phyloP scores from a whole-genome alignment of 2,797 vertebrate genomes.

The Nyctibius grandis region DNA sequence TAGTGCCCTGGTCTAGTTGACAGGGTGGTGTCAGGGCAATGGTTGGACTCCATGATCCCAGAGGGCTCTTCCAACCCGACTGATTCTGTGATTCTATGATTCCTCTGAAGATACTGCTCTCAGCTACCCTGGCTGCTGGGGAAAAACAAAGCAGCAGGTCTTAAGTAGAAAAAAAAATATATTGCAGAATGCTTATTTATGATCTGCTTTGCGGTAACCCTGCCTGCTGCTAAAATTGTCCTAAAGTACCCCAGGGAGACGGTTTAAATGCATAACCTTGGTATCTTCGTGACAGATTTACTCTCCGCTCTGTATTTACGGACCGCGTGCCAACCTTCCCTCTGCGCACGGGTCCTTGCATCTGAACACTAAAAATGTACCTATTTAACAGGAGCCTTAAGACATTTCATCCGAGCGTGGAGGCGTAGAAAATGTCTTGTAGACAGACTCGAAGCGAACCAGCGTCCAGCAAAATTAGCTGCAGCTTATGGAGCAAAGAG shows the following conservation, averaged over 20 bases:
- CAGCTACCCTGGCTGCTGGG: neutral
- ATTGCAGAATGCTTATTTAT: neutral
- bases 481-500: neutral
- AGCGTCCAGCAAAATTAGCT: neutral
- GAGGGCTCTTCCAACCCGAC: no score
- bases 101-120: neutral
- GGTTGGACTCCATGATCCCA: no score
- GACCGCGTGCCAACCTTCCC: neutral
- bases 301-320: neutral
- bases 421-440: neutral
- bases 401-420: neutral
- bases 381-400: neutral
- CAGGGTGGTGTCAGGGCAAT: no score
- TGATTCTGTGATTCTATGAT: neutral
- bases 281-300: neutral
- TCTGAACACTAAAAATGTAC: neutral
- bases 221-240: neutral
- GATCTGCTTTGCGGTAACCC: neutral
- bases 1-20: no score
- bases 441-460: neutral
- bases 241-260: neutral
- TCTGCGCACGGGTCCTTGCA: neutral
- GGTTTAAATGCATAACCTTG: neutral
- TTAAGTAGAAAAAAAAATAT: neutral
- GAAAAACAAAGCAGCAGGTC: neutral